Evolutionary conservation across 2,888 invertebrate genomes (phyloP).

Genomic region (Epinotia bilunana): DNA sequence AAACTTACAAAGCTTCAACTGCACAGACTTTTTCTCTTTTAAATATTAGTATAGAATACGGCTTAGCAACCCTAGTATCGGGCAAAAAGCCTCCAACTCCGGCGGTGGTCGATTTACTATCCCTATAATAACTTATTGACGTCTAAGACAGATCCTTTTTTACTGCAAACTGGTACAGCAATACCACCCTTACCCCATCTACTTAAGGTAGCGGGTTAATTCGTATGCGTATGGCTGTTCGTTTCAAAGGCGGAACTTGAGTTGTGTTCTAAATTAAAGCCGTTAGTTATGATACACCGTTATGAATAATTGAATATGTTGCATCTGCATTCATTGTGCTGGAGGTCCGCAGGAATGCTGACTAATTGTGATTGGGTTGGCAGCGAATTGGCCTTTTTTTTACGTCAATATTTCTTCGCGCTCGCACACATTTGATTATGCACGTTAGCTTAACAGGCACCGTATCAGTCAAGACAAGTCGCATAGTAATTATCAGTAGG

Average conservation of each 20-base stretch:
- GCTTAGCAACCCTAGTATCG: neutral
- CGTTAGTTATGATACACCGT: slow-evolving; percentile 38
- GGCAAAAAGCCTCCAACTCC: slow-evolving; percentile 35
- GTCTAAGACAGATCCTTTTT: slow-evolving; percentile 36
- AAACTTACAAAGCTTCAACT: too few relatives aligned
- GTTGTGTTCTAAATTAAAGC: slow-evolving; percentile 35
- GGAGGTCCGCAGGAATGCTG: neutral
- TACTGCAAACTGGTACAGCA: neutral
- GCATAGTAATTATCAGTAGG: too few relatives aligned
- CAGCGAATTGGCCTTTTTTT: too few relatives aligned
- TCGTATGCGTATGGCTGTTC: slow-evolving; percentile 23
- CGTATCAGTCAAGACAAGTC: too few relatives aligned
- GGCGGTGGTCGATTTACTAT: slow-evolving; percentile 44
- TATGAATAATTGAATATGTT: slow-evolving; percentile 31
- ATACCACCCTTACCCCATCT: slow-evolving; percentile 2
- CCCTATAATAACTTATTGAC: slow-evolving; percentile 41
- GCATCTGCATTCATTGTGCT: slow-evolving; percentile 3
- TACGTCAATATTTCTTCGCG: too few relatives aligned
- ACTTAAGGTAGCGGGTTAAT: neutral
- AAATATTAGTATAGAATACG: too few relatives aligned
- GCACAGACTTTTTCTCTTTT: too few relatives aligned
- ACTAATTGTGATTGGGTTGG: neutral
- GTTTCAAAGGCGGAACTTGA: slow-evolving; percentile 34
- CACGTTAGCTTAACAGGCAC: too few relatives aligned
- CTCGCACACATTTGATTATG: too few relatives aligned